Evolutionary conservation across 2,797 vertebrate genomes (phyloP), one percentile per base, ranked within the genome.

Genomic region (Gymnoscopelus microlampas): DNA sequence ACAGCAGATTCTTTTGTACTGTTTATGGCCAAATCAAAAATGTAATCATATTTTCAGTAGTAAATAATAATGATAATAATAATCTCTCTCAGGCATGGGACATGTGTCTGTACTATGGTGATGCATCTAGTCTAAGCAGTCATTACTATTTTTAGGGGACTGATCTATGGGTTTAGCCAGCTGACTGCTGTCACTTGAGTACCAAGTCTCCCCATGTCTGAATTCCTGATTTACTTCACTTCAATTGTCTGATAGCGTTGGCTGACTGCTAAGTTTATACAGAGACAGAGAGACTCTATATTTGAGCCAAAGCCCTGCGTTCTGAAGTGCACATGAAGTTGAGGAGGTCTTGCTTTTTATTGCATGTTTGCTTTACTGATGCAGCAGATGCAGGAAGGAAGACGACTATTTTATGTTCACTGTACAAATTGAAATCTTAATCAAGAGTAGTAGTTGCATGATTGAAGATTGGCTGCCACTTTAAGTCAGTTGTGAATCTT

Each of bases 81-180:
- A 19, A 19, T 70, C 48, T 0, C 1, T 51, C 44, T 1, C 63
- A 8, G 9, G 62, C 8, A 12, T 58, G 55, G 11, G 13, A 7
- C 29, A 57, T 29, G 19, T 26, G 1, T 0, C 2, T 32, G n/a
- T 19, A 5, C 32, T 73, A 19, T n/a, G 29, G 53, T 14, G 63
- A 10, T 13, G 23, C 53, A 53, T 53, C 8, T 19, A 53, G 9
- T 49, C 44, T 56, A 63, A 66, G 19, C 14, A 60, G 58, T 60
- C 61, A n/a, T 10, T 48, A 1, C 74, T 70, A 72, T 74, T 81
- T 78, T 69, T 75, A 74, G 62, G 14, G 54, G 15, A 26, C 0
- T 48, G 50, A 54, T 58, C n/a, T 58, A 8, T 14, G 44, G 29
- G 64, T 47, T 48, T 49, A 35, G 70, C 67, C 64, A 44, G 53